phyloP scores from a whole-genome alignment of 2,113 vertebrate species.

The Coryphaenoides rupestris region DNA sequence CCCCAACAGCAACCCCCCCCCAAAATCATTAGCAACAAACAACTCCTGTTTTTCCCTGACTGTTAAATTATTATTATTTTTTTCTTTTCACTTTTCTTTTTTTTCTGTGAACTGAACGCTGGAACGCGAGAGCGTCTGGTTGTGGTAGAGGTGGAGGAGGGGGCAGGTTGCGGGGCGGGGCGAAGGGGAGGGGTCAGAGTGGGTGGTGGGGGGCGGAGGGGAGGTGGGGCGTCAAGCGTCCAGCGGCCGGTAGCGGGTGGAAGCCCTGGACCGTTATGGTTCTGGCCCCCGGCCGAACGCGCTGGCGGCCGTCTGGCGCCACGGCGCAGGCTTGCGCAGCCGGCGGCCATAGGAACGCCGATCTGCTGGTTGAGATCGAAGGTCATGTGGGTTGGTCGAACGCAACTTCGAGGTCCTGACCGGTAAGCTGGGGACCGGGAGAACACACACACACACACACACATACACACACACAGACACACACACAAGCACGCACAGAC shows the following conservation, averaged over 20 bases:
- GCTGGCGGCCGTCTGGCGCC: slow-evolving; percentile 81
- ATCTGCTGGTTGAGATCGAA: slow-evolving; percentile 91
- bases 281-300: slow-evolving; percentile 93
- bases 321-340: slow-evolving; percentile 83
- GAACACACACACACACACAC: background rate
- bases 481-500: too few relatives aligned
- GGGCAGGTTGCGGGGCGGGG: too few relatives aligned
- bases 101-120: slow-evolving; percentile 61
- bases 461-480: too few relatives aligned
- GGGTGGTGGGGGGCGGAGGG: too few relatives aligned
- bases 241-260: slow-evolving; percentile 98
- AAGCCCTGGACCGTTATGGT: slow-evolving; percentile 98
- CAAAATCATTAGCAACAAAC: slow-evolving; percentile 10
- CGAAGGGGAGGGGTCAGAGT: background rate
- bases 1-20: slow-evolving; percentile 50
- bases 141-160: too few relatives aligned
- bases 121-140: background rate
- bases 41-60: slow-evolving; percentile 80
- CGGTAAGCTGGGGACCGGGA: slow-evolving; percentile 79
- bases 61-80: slow-evolving; percentile 21
- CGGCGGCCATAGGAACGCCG: slow-evolving; percentile 84
- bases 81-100: slow-evolving; percentile 33
- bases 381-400: slow-evolving; percentile 88
- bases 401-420: slow-evolving; percentile 96
- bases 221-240: slow-evolving; percentile 32